Base-by-base conservation (phyloP, 2,113 vertebrate genomes). In the Barbus barbus region DNA sequence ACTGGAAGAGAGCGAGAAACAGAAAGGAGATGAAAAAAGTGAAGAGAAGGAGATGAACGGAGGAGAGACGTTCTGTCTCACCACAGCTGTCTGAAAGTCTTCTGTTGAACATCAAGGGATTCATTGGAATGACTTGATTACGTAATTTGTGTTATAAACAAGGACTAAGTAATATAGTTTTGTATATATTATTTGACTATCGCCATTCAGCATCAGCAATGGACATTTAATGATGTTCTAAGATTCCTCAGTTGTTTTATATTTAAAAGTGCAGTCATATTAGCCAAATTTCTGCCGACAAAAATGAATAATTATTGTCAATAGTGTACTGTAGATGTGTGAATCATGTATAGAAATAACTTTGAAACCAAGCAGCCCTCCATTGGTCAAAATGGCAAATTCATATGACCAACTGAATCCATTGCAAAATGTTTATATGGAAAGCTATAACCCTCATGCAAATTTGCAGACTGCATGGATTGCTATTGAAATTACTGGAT, bases 21-120 rank as follows among this genome's bases (percentile, higher is more conserved):
- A 22, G 12, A 26, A 61, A 20, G 60, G 46, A 60, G 61, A 78
- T 18, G 67, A 28, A 3, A 58, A 36, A 9, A 65, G 22, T 11
- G 38, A 46, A 6, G 31, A 81, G 20, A 65, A 28, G 38, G 44
- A 44, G 20, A 24, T 60, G 67, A 85, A 87, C 0, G 82, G 84
- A 36, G 86, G 79, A 38, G 53, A 78, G 41, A 38, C 84, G 0
- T 86, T 88, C 73, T 89, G 85, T 74, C 79, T 86, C 38, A 89
- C 86, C 58, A 85, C 90, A 5, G 86, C 89, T 1, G 89, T 90
- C 28, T 91, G 18, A 89, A 51, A 83, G 36, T 41, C 36, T 44
- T 24, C 56, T 82, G 22, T 20, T 67, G 8, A 20, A 67, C 18
- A 1, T 67, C 9, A 36, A 20, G 31, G 18, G 9, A 20, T 67